Evolutionary conservation across 2,888 invertebrate species (phyloP), one percentile per base, ranked within the genome.

Genomic region (Ormyrus labotus): DNA sequence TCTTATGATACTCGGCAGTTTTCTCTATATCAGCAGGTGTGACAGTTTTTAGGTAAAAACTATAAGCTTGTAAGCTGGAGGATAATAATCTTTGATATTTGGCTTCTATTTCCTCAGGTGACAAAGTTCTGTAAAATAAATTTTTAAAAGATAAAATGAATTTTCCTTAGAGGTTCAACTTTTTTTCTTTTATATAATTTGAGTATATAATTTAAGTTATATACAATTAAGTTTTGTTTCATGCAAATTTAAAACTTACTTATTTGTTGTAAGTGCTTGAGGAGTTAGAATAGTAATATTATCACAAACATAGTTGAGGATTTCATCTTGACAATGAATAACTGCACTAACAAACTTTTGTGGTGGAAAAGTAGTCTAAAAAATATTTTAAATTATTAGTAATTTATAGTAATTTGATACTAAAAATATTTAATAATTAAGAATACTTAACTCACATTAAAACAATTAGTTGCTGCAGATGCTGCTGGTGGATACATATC

Each of bases 401-500:
- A 72, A 57, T 69, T 58, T 13, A 77, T 68, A 75, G 65, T 72
- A 68, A 58, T 73, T 73, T 71, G 65, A 55, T 70, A 55, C 13
- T n/a, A 73, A 68, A 34, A 78, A 75, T 34, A 63, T 51, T 58
- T 45, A 34, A 10, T n/a, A 53, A 11, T 57, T 53, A 53, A 76
- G n/a, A 55, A 60, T 47, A 13, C 55, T 10, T 7, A 51, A 60
- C 63, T 72, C 88, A 93, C 94, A 85, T 92, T 92, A 84, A 97
- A 96, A 5, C 95, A 93, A 83, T 92, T 91, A 55, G 90, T 91
- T 0, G 97, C 96, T 80, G 94, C 93, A 84, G 93, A 93, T 6
- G 96, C 95, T 19, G 96, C 97, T 9, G 97, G 97, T 58, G 96
- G 94, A 91, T 97, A 96, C 10, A 95, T 94, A 90, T 98, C 98